Evolutionary conservation across 53 echinoderm and acorn worm genomes (phyloP), one percentile per base, ranked within the genome.

Genomic region (Stichopus horrens): DNA sequence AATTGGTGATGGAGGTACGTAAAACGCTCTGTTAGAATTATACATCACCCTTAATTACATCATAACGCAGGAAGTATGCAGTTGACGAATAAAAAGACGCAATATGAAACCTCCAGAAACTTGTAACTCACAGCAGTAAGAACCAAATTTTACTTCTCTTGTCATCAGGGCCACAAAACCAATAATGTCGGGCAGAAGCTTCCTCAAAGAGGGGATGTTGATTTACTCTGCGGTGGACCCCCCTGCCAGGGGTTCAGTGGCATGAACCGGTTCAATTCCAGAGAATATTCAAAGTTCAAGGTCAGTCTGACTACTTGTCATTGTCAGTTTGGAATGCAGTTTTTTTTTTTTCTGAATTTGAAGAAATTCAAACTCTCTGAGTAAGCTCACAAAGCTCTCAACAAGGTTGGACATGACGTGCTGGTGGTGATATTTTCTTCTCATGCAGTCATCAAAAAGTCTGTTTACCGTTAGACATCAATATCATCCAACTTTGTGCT

Each of bases 201-300:
- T 19, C 99, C 99, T 19, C 99, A 98, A 92, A 92, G 91, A 73
- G 95, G 95, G 13, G 95, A 98, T 73, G 95, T 98, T 0, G 95
- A 98, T 57, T 74, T 98, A 53, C 86, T 98, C 18, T 98, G 99
- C 86, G 99, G 99, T 52, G 99, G 99, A 56, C 99, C 99, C 13
- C 99, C 99, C 18, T 98, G 99, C 74, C 99, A 98, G 94, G 99
- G 99, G 9, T 96, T 98, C 91, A 98, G 99, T 57, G 99, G 99
- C 5, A 98, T 98, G 99, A 98, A 98, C 51, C 86, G 99, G 66
- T 98, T 98, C 86, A 98, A 98, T 91, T 98, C 95, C 0, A 95
- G 99, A 73, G 99, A 98, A 76, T 98, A 98, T 79, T 98, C 98
- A 59, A 98, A 98, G 74, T 98, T 98, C 74, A 98, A 94, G 90